phyloP scores from a whole-genome alignment of 2,113 vertebrate genomes.

The Cephalopterus ornatus region DNA sequence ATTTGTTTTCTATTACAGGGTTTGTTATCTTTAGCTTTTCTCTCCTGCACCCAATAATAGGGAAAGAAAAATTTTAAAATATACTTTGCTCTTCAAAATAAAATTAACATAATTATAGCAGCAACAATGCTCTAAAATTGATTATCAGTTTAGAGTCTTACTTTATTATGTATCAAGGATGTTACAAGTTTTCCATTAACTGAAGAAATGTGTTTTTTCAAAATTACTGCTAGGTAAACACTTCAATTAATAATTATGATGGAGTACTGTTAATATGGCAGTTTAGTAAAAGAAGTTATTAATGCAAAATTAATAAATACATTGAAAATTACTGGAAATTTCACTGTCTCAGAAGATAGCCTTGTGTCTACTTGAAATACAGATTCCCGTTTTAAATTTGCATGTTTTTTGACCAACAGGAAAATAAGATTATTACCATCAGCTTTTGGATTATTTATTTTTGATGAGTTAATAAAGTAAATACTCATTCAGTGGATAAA shows the following conservation, averaged over 20 bases:
- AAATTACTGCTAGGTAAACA: not conserved
- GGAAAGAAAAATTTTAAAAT: not conserved
- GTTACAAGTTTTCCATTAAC: not conserved
- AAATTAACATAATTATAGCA: not conserved
- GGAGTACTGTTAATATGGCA: not conserved
- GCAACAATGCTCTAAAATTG: not conserved
- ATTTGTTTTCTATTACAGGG: not conserved
- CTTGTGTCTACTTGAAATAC: not conserved
- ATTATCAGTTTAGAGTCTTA: not conserved
- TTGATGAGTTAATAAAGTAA: not conserved
- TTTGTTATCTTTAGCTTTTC: not conserved
- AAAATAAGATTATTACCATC: not conserved
- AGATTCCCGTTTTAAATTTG: not conserved
- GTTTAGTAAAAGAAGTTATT: not conserved
- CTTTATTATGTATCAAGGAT: not conserved
- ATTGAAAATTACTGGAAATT: not conserved
- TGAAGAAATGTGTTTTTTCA: slow-evolving; percentile 6
- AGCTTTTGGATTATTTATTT: not conserved
- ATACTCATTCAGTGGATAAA: not conserved
- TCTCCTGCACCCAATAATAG: not conserved
- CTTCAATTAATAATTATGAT: not conserved
- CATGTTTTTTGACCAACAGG: not conserved
- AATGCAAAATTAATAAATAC: not conserved
- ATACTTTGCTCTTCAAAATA: not conserved
- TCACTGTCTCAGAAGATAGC: not conserved